These are phyloP conservation scores for Galaxea fascicularis DNA, from an alignment of 92 coral and sea anemone genomes.

Conservation along the genomic window DNA sequence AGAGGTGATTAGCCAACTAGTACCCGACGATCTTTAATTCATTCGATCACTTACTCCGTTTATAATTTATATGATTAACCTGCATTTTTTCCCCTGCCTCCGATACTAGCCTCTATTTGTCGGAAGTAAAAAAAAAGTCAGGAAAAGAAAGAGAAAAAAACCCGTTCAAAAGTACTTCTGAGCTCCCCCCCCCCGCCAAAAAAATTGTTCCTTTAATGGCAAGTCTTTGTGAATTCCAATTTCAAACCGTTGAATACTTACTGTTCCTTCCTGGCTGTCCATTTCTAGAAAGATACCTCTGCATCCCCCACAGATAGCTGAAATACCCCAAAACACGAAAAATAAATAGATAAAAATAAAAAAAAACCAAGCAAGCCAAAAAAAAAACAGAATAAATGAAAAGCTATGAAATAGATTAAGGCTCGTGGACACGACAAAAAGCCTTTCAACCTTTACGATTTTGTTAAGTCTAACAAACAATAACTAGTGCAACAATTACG, in stretches of 20 bases:
- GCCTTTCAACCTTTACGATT: constrained; percentile 9
- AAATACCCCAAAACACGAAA: constrained; percentile 13
- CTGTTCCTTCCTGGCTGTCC: constrained; percentile 30
- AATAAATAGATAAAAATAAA: not conserved
- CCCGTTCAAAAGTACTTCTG: constrained; percentile 9
- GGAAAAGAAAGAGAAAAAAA: not conserved
- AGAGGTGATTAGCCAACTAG: constrained; percentile 15
- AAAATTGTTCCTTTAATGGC: constrained; percentile 10
- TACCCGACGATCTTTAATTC: constrained; percentile 4
- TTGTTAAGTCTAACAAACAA: constrained; percentile 10
- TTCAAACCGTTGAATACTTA: constrained; percentile 18
- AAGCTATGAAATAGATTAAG: not conserved
- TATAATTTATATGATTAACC: constrained; percentile 13
- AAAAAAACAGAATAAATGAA: not conserved
- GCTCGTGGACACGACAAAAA: constrained; percentile 1
- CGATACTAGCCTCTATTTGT: constrained; percentile 17
- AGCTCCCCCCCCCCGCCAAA: not conserved
- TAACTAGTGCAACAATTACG: constrained; percentile 18
- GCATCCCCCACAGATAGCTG: constrained; percentile 31
- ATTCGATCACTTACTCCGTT: constrained; percentile 21
- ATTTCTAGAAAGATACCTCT: constrained; percentile 27
- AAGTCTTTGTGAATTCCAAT: constrained; percentile 18
- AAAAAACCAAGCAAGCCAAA: constrained; percentile 1
- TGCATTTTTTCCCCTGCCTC: constrained; percentile 4
- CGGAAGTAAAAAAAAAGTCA: not conserved